Evolutionary conservation across 2,113 vertebrate genomes (phyloP).

Genomic region (Tetraodon nigroviridis): DNA sequence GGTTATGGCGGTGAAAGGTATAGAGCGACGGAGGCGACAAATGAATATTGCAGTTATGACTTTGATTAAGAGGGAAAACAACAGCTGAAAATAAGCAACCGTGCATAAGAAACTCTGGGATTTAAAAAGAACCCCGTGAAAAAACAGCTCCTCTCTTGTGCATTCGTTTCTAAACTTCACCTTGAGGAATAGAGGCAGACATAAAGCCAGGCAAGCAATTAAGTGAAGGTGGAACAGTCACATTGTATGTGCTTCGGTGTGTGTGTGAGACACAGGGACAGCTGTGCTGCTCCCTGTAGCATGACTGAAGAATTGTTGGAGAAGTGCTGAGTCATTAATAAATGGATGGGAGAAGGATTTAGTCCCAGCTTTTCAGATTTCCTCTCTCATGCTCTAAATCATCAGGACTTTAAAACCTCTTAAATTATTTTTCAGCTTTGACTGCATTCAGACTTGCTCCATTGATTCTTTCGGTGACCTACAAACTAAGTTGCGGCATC

Average conservation of each 20-base stretch:
- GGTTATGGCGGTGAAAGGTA: slow-evolving; percentile 18
- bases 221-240: slow-evolving; percentile 23
- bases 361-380: slow-evolving; percentile 34
- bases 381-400: slow-evolving; percentile 25
- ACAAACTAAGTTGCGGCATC: slow-evolving; percentile 36
- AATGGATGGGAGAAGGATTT: slow-evolving; percentile 47
- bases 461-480: slow-evolving; percentile 27
- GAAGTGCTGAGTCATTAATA: slow-evolving; percentile 28
- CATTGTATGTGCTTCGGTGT: slow-evolving; percentile 6
- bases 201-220: slow-evolving; percentile 30
- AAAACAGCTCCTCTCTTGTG: slow-evolving; percentile 20
- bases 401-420: not conserved
- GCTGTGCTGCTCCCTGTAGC: slow-evolving; percentile 14
- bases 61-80: slow-evolving; percentile 36
- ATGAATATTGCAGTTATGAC: slow-evolving; percentile 47
- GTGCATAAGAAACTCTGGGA: slow-evolving; percentile 22
- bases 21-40: slow-evolving; percentile 4
- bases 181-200: slow-evolving; percentile 5
- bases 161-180: slow-evolving; percentile 18
- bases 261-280: slow-evolving; percentile 20
- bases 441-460: slow-evolving; percentile 16
- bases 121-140: not conserved
- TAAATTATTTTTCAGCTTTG: slow-evolving; percentile 33
- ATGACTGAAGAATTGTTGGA: slow-evolving; percentile 27
- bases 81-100: slow-evolving; percentile 36